Percentiles rank a stretch among this genome's conserved stretches.
These are phyloP conservation scores for Trissoscelio sp. DNA, from an alignment of 2,888 invertebrate genomes.

Conservation along the genomic window DNA sequence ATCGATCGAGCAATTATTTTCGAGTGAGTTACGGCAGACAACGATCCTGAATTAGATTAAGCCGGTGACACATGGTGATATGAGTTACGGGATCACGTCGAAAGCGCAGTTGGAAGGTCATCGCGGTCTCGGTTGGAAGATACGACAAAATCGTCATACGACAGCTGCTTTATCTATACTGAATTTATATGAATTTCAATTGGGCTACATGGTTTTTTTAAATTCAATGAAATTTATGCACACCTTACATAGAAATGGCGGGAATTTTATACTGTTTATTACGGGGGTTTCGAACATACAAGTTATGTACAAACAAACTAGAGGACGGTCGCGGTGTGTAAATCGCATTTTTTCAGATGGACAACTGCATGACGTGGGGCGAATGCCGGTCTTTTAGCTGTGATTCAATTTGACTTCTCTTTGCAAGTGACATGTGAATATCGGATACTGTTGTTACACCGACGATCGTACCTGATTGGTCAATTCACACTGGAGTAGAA, in stretches of 20 bases:
- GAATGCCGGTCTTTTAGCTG: constrained; percentile 59
- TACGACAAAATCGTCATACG: constrained; percentile 37
- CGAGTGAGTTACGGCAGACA: constrained; percentile 79
- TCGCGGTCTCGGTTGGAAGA: constrained; percentile 17
- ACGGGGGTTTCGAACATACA: not conserved
- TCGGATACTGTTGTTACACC: constrained; percentile 53
- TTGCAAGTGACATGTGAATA: constrained; percentile 62
- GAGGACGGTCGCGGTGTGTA: constrained; percentile 13
- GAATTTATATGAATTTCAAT: constrained; percentile 37
- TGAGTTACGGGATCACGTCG: constrained; percentile 74
- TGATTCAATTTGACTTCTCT: constrained; percentile 67
- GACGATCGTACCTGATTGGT: constrained; percentile 50
- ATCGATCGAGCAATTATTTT: constrained; percentile 81
- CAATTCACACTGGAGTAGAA: constrained; percentile 50
- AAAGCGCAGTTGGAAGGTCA: constrained; percentile 55
- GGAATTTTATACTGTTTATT: constrained; percentile 29
- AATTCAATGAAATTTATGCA: constrained; percentile 10
- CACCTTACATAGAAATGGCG: no score
- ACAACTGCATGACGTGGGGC: constrained; percentile 44
- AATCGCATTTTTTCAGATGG: constrained; percentile 53
- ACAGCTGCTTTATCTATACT: constrained; percentile 10
- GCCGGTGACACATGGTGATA: constrained; percentile 80
- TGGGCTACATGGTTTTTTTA: constrained; percentile 36
- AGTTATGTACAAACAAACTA: constrained; percentile 42
- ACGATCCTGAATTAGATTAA: constrained; percentile 81